Evolutionary conservation across 2,797 vertebrate species (phyloP), one percentile per base, ranked within the genome.

Genomic region (Anomalospiza imberbis): DNA sequence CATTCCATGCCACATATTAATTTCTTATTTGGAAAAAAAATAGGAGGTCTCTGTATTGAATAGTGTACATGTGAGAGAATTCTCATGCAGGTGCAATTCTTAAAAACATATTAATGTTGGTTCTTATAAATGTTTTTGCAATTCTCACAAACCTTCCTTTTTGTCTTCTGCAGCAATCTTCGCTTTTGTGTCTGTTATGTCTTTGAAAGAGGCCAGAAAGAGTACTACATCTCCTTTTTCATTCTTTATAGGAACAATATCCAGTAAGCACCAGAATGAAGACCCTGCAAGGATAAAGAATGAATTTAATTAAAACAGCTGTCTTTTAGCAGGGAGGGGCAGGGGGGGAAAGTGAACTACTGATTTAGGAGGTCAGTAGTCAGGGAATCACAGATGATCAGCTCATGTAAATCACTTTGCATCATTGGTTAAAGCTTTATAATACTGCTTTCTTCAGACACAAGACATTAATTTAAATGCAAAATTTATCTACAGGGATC

Each of bases 211-310:
- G 65, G 99, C 98, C 97, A 99, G 98, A 96, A 99, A 99, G 66
- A 99, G 99, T 54, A 99, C 99, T 96, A 99, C 99, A 32, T 99
- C 99, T 89, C 99, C 99, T 97, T 99, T 99, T 96, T 99, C 99
- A 71, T 99, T 99, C 98, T 99, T 99, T 98, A 99, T 99, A 84
- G 99, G 99, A 94, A 99, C 99, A 89, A 99, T 99, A 96, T 99
- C 99, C 98, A 99, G 94, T 71, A 99, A 98, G 97, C 99, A 99
- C 99, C 99, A 99, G 98, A 99, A 99, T 85, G 99, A 98, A 96
- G 98, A 98, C 73, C 98, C 99, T 99, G 97, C 21, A 97, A 97
- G 40, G 89, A 85, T 58, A 91, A 94, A 91, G 94, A 85, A 95
- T 57, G 55, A 89, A 83, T 67, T 94, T 62, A 92, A 87, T 93